Base-by-base conservation (phyloP, 1,140 invertebrate genomes). In the Callitettix versicolor region DNA sequence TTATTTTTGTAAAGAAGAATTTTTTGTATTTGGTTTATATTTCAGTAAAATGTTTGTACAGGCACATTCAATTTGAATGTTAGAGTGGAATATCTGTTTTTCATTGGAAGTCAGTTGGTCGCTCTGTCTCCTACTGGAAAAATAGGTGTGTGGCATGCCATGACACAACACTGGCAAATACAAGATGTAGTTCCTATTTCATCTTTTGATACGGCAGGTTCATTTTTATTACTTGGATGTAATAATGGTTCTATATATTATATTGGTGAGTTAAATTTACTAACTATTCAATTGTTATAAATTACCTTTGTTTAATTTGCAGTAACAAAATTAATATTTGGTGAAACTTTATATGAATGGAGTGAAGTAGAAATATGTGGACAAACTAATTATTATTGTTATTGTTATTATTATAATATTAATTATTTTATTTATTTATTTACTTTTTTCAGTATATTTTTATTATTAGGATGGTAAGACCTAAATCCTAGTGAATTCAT, bases 121-220 rank as follows among this genome's bases (percentile, higher is more conserved):
- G 95, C 94, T 2, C 73, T 98, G 15, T 95, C 92, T 36, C 80
- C 86, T 2, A 84, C 85, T 18, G 95, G 95, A n/a, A 97, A 97
- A 75, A 92, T 97, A 56, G 95, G 95, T 6, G 94, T 99, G 15
- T 98, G 94, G 94, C 94, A 98, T 73, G 90, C 93, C 0, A 96
- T 95, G 84, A 96, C 93, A 0, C 93, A 96, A 63, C 92, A 98
- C 70, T 98, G 95, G 92, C 86, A 96, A 75, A 93, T 93, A 42
- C 93, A 95, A 71, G 92, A 97, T 73, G 86, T 97, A 21, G 85
- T 93, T 34, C 87, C 91, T 1, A 91, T 98, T 30, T 84, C 92
- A 14, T 95, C 93, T 1, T 94, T 95, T 69, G 94, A 97, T 68
- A 95, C 91, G 1, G 94, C 95, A 43, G 94, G 95, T 0, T 96